Percentiles rank a stretch among this genome's conserved stretches.
phyloP scores from a whole-genome alignment of 2,113 vertebrate species.

The Lamprotornis superbus region DNA sequence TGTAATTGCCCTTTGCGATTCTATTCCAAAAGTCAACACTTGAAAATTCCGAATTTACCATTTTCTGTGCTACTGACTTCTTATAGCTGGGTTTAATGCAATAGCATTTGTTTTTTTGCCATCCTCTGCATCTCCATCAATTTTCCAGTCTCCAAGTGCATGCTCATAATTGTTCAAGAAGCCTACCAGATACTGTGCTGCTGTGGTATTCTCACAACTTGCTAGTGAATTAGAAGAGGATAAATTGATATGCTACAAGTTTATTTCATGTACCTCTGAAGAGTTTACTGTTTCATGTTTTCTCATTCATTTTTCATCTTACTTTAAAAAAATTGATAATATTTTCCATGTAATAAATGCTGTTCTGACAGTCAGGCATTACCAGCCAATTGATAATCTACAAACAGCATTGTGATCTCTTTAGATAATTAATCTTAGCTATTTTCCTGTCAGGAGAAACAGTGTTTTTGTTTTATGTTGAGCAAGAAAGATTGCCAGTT shows the following conservation, averaged over 20 bases:
- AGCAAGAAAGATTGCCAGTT: constrained; percentile 87
- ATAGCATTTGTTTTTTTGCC: background rate
- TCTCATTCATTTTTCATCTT: constrained; percentile 35
- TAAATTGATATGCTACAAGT: constrained; percentile 16
- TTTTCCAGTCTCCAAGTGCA: background rate
- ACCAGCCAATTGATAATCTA: constrained; percentile 79
- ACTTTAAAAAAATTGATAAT: constrained; percentile 63
- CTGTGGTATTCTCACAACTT: background rate
- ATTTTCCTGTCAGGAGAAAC: constrained; percentile 77
- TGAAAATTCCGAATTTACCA: background rate
- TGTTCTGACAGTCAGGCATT: constrained; percentile 75
- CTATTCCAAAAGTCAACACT: background rate
- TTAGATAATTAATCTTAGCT: constrained; percentile 81
- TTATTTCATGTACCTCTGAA: constrained; percentile 52
- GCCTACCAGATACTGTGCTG: background rate
- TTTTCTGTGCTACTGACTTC: background rate
- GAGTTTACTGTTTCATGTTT: constrained; percentile 60
- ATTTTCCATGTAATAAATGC: constrained; percentile 75
- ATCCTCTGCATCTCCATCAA: background rate
- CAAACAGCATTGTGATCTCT: constrained; percentile 80
- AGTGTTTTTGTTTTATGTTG: constrained; percentile 78
- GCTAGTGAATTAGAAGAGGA: constrained; percentile 1
- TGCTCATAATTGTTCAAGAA: background rate
- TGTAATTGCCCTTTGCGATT: background rate
- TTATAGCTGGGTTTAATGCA: background rate